These are phyloP conservation scores for Cololabis saira DNA, from an alignment of 2,113 vertebrate species.

Conservation along the genomic window DNA sequence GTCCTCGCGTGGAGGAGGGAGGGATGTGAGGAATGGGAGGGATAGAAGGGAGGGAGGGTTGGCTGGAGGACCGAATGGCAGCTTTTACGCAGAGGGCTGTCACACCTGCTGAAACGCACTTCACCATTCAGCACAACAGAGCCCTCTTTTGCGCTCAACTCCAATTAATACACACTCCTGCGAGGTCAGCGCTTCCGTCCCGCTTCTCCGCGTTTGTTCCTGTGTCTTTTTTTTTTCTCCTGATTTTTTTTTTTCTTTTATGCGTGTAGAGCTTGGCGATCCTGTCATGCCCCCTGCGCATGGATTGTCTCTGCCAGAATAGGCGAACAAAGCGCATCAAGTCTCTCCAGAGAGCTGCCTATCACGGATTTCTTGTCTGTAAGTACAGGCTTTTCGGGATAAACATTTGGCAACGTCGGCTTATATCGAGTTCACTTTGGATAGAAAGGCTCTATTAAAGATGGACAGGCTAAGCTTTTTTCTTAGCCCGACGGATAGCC, in stretches of 20 bases:
- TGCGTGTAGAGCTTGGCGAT: conserved; percentile 24
- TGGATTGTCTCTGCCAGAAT: conserved; percentile 47
- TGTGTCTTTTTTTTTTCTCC: conserved; percentile 31
- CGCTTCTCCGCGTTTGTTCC: conserved; percentile 33
- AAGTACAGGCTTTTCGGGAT: conserved; percentile 59
- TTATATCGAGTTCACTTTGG: conserved; percentile 33
- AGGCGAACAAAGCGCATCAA: conserved; percentile 70
- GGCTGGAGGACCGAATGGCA: conserved; percentile 81
- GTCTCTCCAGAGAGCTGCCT: conserved; percentile 61
- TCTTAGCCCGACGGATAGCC: conserved; percentile 54
- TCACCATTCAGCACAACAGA: conserved; percentile 63
- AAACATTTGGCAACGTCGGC: conserved; percentile 26
- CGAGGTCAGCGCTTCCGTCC: conserved; percentile 54
- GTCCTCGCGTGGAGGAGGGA: conserved; percentile 42
- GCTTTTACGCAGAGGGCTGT: conserved; percentile 75
- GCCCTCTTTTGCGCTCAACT: conserved; percentile 49
- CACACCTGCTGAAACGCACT: conserved; percentile 84
- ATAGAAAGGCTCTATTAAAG: conserved; percentile 32
- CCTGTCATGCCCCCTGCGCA: conserved; percentile 28
- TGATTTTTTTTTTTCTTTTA: conserved; percentile 31
- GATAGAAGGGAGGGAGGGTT: conserved; percentile 55
- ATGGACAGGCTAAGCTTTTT: conserved; percentile 59
- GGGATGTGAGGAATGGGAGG: not conserved
- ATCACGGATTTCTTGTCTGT: conserved; percentile 64
- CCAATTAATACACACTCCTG: conserved; percentile 70